phyloP scores from a whole-genome alignment of 2,888 invertebrate species.

The Miltochrista miniata region DNA sequence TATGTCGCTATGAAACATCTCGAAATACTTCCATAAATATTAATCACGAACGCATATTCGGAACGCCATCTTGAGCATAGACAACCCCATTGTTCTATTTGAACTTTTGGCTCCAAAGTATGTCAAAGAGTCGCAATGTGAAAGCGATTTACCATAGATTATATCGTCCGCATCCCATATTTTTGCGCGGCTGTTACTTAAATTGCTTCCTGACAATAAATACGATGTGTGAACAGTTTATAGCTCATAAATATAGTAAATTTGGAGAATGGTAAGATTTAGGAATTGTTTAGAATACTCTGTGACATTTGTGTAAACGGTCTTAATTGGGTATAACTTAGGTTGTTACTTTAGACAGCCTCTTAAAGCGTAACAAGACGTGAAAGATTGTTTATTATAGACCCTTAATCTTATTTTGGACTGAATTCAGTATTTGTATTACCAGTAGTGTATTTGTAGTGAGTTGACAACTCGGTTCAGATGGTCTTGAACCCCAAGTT shows the following conservation, averaged over 20 bases:
- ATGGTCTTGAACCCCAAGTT: no score
- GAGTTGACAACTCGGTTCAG: no score
- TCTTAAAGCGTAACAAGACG: no score
- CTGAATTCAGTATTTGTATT: no score
- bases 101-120: conserved; percentile 39
- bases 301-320: conserved; percentile 20
- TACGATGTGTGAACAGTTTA: conserved; percentile 62
- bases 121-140: conserved; percentile 45
- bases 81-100: conserved; percentile 40
- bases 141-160: conserved; percentile 48
- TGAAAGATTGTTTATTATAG: no score
- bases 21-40: conserved; percentile 27
- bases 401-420: no score
- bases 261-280: conserved; percentile 36
- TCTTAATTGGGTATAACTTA: conserved; percentile 19
- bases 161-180: conserved; percentile 43
- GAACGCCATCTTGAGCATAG: conserved; percentile 30
- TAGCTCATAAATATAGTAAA: conserved; percentile 57
- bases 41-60: conserved; percentile 17
- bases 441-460: no score
- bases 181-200: conserved; percentile 45
- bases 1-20: neutral
- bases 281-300: conserved; percentile 32
- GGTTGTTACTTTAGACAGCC: no score
- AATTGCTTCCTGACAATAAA: conserved; percentile 61